Base-by-base conservation (phyloP, 92 coral and sea anemone species). In the Bergia sp. region DNA sequence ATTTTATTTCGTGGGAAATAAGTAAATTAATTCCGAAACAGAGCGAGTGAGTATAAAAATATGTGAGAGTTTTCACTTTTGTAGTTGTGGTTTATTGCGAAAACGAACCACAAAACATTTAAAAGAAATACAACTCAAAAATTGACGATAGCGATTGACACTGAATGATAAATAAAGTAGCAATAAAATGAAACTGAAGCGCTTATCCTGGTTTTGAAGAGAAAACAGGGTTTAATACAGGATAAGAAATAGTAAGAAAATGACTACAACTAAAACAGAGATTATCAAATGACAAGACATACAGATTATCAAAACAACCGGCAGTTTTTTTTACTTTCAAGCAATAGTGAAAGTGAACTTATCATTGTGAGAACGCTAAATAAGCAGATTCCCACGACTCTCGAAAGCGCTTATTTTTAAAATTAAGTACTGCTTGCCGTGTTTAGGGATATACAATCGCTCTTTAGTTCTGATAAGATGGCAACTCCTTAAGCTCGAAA, bases 341-440 rank as follows among this genome's bases (percentile, higher is more conserved):
- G 86, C 29, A 1, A 40, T 15, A 16, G 47, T 76, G 79, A 76
- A 76, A 76, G 43, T 76, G 49, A 41, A 23, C 50, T 76, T 84
- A 71, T 84, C 78, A 44, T 23, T 66, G 77, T 84, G 87, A 84
- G 87, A 84, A 84, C 43, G 36, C 29, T 15, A 43, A 15, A 5
- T 45, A 84, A 16, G 18, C 7, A 15, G 10, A 10, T 84, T 84
- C 87, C 65, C 87, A 84, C 87, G 87, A 69, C 43, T 73, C 42
- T 71, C 77, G 37, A 58, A 18, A 81, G 50, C 85, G 39, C 21
- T 61, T 81, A 21, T 38, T 61, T 53, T 53, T 53, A 53, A 53
- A 53, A 1, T 21, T 2, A 7, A 73, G 37, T 36, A 2, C 4
- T 38, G 16, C 11, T 74, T 74, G 78, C 3, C 0, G 37, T 4